phyloP scores from a whole-genome alignment of 2,113 vertebrate species.

The Zapornia atra region DNA sequence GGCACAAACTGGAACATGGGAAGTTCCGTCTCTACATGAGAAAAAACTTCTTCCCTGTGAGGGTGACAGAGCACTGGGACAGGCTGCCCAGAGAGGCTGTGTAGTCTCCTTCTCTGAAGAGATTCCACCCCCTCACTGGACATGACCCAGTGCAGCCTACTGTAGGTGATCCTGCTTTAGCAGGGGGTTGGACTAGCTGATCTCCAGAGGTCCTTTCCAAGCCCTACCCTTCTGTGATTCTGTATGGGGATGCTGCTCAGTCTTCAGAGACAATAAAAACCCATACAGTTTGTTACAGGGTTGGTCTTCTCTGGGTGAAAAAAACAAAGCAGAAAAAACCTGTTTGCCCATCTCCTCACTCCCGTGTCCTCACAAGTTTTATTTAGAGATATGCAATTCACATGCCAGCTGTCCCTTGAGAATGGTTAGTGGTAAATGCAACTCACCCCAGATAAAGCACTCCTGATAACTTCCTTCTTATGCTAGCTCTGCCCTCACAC shows the following conservation, averaged over 20 bases:
- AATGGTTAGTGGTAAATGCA: background rate
- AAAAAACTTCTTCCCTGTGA: too few relatives aligned
- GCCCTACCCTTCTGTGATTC: too few relatives aligned
- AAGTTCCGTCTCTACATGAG: too few relatives aligned
- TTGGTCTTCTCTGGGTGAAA: background rate
- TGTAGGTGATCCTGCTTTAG: too few relatives aligned
- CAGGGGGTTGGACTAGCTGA: too few relatives aligned
- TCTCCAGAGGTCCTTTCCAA: too few relatives aligned
- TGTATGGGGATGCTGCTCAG: background rate
- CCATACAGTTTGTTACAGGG: background rate
- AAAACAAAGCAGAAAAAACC: background rate
- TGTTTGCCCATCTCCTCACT: background rate
- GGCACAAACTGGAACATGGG: too few relatives aligned
- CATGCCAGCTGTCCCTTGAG: background rate
- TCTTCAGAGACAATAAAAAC: background rate
- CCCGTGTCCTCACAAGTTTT: background rate
- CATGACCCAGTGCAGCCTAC: too few relatives aligned
- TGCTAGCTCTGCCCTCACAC: background rate
- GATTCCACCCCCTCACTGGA: too few relatives aligned
- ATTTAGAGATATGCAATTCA: background rate
- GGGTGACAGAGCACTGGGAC: too few relatives aligned
- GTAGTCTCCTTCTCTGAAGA: too few relatives aligned
- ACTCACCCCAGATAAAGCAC: background rate
- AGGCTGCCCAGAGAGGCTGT: too few relatives aligned
- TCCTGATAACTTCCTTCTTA: slow-evolving; percentile 11